phyloP scores from a whole-genome alignment of 2,888 invertebrate species.

The Hirtodrosophila cameraria region DNA sequence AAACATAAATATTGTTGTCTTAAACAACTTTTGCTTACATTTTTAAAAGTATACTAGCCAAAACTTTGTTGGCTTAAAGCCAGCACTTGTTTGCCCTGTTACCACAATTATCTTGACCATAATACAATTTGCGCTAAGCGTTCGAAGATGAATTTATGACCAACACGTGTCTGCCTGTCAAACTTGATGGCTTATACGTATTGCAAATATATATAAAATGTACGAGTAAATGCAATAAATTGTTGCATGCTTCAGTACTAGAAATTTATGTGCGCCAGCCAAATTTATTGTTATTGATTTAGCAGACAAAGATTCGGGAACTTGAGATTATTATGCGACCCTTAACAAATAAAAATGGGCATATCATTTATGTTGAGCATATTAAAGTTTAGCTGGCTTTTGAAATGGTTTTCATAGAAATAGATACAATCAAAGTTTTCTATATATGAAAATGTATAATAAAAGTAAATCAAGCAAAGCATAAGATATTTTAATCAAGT shows the following conservation, averaged over 20 bases:
- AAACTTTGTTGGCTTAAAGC: conserved; percentile 7
- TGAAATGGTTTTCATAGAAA: conserved; percentile 3
- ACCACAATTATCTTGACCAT: conserved; percentile 29
- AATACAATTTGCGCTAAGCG: conserved; percentile 20
- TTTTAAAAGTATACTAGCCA: neutral
- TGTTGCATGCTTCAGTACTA: conserved; percentile 8
- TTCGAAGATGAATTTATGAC: conserved; percentile 49
- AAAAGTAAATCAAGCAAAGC: neutral
- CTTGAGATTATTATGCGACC: conserved; percentile 46
- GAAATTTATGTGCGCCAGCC: conserved; percentile 38
- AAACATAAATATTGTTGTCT: too few species aligned
- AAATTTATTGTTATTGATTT: conserved; percentile 74
- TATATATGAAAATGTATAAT: neutral
- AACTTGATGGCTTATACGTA: conserved; percentile 17
- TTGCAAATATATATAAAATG: conserved; percentile 15
- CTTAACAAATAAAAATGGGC: conserved; percentile 47
- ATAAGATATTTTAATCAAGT: neutral
- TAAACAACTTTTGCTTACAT: neutral
- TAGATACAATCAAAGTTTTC: conserved; percentile 6
- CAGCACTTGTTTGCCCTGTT: conserved; percentile 23
- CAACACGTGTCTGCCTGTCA: conserved; percentile 37
- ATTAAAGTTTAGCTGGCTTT: conserved; percentile 15
- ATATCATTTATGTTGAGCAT: conserved; percentile 9
- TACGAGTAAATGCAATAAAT: conserved; percentile 1
- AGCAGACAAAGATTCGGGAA: conserved; percentile 15